A percentile compares a stretch with the other conserved stretches of the same genome.
Evolutionary conservation across 1,140 invertebrate genomes (phyloP).

Genomic region (Nomia melanderi): DNA sequence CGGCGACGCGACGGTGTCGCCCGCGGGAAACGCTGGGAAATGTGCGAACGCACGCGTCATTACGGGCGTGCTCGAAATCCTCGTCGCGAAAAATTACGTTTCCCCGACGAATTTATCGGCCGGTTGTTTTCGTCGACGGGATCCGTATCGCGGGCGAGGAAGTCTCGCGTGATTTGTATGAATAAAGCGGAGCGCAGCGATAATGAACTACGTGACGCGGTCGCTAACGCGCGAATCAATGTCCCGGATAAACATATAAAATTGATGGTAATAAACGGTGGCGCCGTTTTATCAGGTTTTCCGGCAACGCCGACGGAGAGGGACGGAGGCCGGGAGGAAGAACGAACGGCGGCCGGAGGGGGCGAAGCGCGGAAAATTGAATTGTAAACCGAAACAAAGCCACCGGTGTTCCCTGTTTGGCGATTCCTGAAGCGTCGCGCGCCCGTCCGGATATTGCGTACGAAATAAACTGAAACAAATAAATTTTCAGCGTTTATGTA

Average conservation of each 20-base stretch:
- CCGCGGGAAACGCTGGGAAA: no score
- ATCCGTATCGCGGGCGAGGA: no score
- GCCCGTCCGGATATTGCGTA: constrained; percentile 25
- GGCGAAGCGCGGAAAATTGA: constrained; percentile 20
- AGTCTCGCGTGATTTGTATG: no score
- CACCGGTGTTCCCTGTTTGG: constrained; percentile 21
- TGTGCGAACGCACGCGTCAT: no score
- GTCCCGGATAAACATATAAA: constrained; percentile 38
- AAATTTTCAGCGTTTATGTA: constrained; percentile 46
- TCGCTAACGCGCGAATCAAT: constrained; percentile 23
- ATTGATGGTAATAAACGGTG: constrained; percentile 47
- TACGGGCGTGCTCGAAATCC: no score
- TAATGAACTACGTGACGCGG: constrained; percentile 1
- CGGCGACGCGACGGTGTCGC: not conserved
- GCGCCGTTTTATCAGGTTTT: constrained; percentile 36
- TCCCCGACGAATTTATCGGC: no score
- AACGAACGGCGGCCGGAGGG: not conserved
- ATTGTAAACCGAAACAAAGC: constrained; percentile 49
- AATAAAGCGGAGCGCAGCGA: not conserved
- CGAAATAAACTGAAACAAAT: constrained; percentile 48
- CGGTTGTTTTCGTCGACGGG: no score
- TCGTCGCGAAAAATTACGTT: no score
- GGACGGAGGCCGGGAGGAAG: not conserved
- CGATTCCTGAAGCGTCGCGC: constrained; percentile 26
- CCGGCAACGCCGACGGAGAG: not conserved